These are phyloP conservation scores for Agonopterix alstromeriana DNA, from an alignment of 2,888 invertebrate genomes.

Conservation along the genomic window DNA sequence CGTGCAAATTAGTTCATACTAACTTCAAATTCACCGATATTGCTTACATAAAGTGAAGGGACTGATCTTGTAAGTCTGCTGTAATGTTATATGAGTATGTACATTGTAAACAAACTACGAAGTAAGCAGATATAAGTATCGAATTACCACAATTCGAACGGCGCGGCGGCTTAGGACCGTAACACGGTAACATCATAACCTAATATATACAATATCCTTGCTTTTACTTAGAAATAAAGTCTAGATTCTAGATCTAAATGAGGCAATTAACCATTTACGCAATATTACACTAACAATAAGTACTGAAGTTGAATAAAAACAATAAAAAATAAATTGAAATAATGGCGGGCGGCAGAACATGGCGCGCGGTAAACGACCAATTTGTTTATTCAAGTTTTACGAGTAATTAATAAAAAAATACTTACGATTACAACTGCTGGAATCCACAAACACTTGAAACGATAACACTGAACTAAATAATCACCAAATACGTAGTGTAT, in stretches of 20 bases:
- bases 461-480: constrained; percentile 30
- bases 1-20: no score
- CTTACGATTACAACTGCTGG: constrained; percentile 33
- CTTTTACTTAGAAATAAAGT: not conserved
- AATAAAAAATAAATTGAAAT: constrained; percentile 35
- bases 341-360: constrained; percentile 65
- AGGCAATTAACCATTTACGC: no score
- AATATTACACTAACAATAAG: not conserved
- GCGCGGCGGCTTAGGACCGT: no score
- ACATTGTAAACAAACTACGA: constrained; percentile 3
- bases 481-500: constrained; percentile 25
- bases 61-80: not conserved
- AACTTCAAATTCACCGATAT: no score
- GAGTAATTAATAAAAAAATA: constrained; percentile 21
- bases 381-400: constrained; percentile 13
- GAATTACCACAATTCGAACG: constrained; percentile 5
- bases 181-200: not conserved
- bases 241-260: not conserved
- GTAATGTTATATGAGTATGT: constrained; percentile 2
- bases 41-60: no score
- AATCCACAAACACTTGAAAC: constrained; percentile 31
- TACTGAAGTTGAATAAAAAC: constrained; percentile 9
- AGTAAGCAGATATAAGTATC: constrained; percentile 8
- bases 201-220: not conserved
- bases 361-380: constrained; percentile 36